A percentile compares a stretch with the other conserved stretches of the same genome.
phyloP scores from a whole-genome alignment of 2,888 invertebrate genomes.

The Furcula furcula region DNA sequence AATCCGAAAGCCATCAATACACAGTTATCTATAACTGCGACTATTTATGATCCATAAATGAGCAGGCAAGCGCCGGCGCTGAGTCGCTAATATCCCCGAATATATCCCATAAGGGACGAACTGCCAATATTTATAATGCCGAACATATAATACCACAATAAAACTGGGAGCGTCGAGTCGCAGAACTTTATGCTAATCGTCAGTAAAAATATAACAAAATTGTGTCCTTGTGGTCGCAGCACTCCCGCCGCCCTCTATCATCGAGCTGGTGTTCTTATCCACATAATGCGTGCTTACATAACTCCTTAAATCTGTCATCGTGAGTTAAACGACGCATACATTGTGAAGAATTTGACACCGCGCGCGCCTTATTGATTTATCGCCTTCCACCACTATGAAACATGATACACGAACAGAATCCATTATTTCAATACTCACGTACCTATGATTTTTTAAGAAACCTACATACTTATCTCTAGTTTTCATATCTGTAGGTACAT shows the following conservation, averaged over 20 bases:
- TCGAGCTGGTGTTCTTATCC: constrained; percentile 27
- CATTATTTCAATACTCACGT: constrained; percentile 19
- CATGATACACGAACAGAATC: constrained; percentile 27
- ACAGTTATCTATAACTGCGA: constrained; percentile 64
- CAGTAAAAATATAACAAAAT: constrained; percentile 61
- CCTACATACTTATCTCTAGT: neutral
- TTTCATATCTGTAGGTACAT: neutral
- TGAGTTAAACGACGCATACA: constrained; percentile 25
- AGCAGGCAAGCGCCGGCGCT: constrained; percentile 51
- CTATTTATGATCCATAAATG: constrained; percentile 71
- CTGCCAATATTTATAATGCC: constrained; percentile 58
- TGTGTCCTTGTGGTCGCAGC: constrained; percentile 40
- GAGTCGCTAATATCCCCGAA: constrained; percentile 50
- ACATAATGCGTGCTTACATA: constrained; percentile 23
- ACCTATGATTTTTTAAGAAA: constrained; percentile 15
- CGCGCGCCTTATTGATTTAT: constrained; percentile 29
- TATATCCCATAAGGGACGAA: constrained; percentile 54
- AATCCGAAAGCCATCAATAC: constrained; percentile 67
- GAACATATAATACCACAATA: constrained; percentile 62
- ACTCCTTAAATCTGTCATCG: constrained; percentile 33
- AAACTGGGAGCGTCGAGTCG: constrained; percentile 55
- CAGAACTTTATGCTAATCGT: constrained; percentile 61
- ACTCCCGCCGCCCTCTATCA: constrained; percentile 30
- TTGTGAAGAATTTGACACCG: constrained; percentile 28
- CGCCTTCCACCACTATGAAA: constrained; percentile 26